Evolutionary conservation across 2,797 vertebrate genomes (phyloP).

Genomic region (Remorina albescens): DNA sequence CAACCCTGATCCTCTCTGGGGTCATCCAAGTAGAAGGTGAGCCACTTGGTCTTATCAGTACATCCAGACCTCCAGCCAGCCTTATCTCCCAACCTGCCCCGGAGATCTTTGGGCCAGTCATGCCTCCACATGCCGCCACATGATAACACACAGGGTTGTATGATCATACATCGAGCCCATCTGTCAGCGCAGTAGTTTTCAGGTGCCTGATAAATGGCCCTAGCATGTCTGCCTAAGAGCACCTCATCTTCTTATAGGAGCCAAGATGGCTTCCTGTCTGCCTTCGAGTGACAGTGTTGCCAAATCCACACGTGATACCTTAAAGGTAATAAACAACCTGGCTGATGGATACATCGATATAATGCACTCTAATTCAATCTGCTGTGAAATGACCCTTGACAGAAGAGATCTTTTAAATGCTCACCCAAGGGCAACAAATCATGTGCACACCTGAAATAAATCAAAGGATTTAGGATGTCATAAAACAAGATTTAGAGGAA

Average conservation of each 20-base stretch:
- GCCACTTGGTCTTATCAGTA: slow-evolving; percentile 61
- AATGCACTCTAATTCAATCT: slow-evolving; percentile 9
- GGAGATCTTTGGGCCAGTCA: slow-evolving; percentile 46
- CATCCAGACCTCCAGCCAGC: slow-evolving; percentile 51
- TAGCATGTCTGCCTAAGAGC: slow-evolving; percentile 54
- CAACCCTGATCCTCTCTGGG: slow-evolving; percentile 26
- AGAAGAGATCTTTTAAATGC: slow-evolving; percentile 10
- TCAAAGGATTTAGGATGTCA: slow-evolving; percentile 4
- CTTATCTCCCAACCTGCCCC: slow-evolving; percentile 45
- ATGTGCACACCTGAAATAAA: slow-evolving; percentile 14
- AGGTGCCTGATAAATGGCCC: slow-evolving; percentile 42
- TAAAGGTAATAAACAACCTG: slow-evolving; percentile 27
- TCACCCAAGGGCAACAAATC: slow-evolving; percentile 20
- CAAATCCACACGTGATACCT: slow-evolving; percentile 3
- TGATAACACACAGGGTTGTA: slow-evolving; percentile 47
- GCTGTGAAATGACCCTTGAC: slow-evolving; percentile 11
- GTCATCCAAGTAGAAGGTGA: slow-evolving; percentile 42
- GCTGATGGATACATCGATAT: slow-evolving; percentile 13
- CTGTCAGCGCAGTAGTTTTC: slow-evolving; percentile 43
- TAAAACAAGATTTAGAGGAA: background rate
- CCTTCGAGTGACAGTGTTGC: slow-evolving; percentile 33
- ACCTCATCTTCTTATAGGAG: slow-evolving; percentile 19
- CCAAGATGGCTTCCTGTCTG: slow-evolving; percentile 45
- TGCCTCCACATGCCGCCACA: slow-evolving; percentile 23
- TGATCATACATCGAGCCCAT: slow-evolving; percentile 56